Conservation (phyloP, 2,797 vertebrate genomes). For the Picus viridis region DNA sequence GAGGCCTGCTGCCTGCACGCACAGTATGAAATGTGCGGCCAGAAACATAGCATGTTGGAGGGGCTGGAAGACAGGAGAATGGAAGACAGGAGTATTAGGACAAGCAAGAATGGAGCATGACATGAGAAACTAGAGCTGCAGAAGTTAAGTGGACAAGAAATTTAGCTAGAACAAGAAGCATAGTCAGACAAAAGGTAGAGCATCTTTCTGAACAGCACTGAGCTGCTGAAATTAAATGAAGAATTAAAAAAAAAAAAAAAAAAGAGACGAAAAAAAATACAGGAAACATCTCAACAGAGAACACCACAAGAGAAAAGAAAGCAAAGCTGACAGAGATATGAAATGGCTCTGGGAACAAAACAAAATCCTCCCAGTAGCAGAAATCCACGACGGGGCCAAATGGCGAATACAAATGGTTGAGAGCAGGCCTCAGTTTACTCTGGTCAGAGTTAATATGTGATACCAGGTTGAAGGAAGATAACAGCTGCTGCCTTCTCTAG, state of each 20-base stretch:
- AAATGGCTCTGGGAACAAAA: not conserved
- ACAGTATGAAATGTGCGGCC: not conserved
- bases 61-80: not conserved
- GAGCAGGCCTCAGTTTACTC: not conserved
- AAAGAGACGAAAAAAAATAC: not conserved
- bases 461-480: not conserved
- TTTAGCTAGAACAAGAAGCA: not conserved
- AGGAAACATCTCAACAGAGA: not conserved
- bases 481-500: not conserved
- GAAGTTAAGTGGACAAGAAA: not conserved
- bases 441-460: not conserved
- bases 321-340: not conserved
- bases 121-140: not conserved
- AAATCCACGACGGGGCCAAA: not conserved
- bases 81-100: not conserved
- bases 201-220: not conserved
- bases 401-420: not conserved
- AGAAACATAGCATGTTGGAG: rapidly evolving
- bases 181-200: not conserved
- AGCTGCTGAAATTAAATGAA: not conserved
- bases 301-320: not conserved
- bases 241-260: not conserved
- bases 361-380: not conserved
- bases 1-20: not conserved
- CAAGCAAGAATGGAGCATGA: rapidly evolving